A percentile compares a stretch with the other conserved stretches of the same genome.
phyloP scores from a whole-genome alignment of 2,113 vertebrate genomes.

The Tamias sibiricus region DNA sequence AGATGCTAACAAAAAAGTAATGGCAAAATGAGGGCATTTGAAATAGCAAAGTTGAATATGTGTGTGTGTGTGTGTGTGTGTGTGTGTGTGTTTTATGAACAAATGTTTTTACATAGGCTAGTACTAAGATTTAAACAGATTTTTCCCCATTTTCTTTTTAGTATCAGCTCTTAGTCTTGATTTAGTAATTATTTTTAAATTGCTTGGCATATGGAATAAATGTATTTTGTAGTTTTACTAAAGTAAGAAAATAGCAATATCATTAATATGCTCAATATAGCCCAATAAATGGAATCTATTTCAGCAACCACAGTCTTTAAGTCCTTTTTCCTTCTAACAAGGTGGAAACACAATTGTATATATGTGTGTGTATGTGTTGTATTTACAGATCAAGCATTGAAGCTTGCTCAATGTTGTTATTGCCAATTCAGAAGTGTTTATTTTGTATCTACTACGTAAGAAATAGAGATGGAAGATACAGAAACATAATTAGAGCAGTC shows the following conservation, averaged over 20 bases:
- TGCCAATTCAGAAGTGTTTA: background rate
- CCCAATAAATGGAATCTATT: background rate
- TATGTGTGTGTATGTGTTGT: background rate
- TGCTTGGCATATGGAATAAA: background rate
- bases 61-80: no score
- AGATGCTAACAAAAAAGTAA: background rate
- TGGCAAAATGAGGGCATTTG: constrained; percentile 8
- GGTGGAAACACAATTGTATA: background rate
- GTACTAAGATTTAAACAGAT: background rate
- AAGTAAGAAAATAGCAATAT: constrained; percentile 11
- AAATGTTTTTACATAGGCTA: background rate
- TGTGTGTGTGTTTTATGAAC: background rate
- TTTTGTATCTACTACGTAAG: background rate
- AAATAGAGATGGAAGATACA: background rate
- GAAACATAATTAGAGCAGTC: background rate
- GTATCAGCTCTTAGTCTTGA: background rate
- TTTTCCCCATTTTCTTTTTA: background rate
- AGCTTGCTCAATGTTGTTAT: background rate
- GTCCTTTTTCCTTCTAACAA: background rate
- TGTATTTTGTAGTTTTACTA: background rate
- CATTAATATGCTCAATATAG: background rate
- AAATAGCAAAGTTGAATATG: background rate
- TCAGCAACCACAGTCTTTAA: background rate
- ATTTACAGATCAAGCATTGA: background rate
- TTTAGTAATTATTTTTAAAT: background rate